Evolutionary conservation across 1,140 invertebrate species (phyloP), one percentile per base, ranked within the genome.

Genomic region (Bombus fervidus): DNA sequence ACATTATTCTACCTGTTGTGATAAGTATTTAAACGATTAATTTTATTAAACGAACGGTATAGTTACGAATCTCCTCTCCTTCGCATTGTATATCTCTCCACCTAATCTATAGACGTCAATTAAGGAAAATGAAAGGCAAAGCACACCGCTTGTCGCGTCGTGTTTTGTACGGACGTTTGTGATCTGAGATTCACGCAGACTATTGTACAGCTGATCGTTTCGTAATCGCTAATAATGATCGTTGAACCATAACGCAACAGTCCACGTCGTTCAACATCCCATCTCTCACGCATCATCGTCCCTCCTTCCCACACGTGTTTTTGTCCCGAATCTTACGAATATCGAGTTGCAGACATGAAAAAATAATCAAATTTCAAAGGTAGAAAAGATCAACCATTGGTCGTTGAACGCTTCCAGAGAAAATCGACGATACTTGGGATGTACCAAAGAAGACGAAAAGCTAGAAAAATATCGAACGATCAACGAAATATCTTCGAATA

Each of bases 21-120:
- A 91, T 90, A 91, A 91, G 89, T 86, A 91, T 91, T 85, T 88
- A 91, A 91, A 91, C 89, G 85, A 91, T 89, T 91, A 84, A 90
- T 91, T 91, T 91, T 91, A 91, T 91, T 90, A 90, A 91, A 91
- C 74, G 81, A 87, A 91, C 87, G 84, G 89, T 90, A 90, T 85
- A 91, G 84, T 79, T 87, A 82, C 74, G 73, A 90, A 83, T 72
- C 39, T 78, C 37, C 76, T 79, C 77, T 80, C 39, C 64, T 57
- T 84, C 74, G 34, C 66, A 88, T 86, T 89, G 80, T 86, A 73
- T 89, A 88, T 71, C 59, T n/a, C 76, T 73, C 59, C 76, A 72
- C 76, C 68, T 72, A 83, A 86, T 89, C 88, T 89, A 80, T 89
- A 89, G 84, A 89, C 88, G 88, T 89, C 88, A 89, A 89, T 89